phyloP scores from a whole-genome alignment of 2,888 invertebrate genomes.

The Netelia melanura region DNA sequence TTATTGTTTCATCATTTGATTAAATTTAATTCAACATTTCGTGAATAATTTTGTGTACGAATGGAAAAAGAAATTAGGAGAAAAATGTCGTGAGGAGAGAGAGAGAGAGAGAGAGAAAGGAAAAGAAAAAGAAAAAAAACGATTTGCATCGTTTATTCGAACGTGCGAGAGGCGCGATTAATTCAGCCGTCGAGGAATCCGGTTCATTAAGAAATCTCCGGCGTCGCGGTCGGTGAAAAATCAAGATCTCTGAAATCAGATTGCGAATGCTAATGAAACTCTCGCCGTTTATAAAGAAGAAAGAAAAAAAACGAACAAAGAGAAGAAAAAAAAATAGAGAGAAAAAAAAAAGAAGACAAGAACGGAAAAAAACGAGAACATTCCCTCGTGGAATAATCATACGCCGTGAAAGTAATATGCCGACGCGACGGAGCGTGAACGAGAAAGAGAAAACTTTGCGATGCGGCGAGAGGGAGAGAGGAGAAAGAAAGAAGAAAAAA shows the following conservation, averaged over 20 bases:
- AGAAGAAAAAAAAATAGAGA: no score
- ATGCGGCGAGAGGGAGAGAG: not conserved
- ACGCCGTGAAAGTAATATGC: conserved; percentile 14
- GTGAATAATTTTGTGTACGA: not conserved
- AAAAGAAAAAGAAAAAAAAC: conserved; percentile 5
- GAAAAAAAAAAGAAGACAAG: not conserved
- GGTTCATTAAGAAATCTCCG: conserved; percentile 58
- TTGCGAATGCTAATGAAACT: conserved; percentile 61
- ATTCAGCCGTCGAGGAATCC: conserved; percentile 10
- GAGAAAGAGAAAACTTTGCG: not conserved
- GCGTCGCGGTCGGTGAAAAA: conserved; percentile 23
- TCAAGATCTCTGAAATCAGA: conserved; percentile 54
- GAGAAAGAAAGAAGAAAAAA: conserved; percentile 12
- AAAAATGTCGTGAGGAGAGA: not conserved
- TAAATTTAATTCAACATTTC: no score
- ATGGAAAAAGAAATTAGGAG: not conserved
- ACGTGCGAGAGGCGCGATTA: not conserved
- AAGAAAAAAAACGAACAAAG: no score
- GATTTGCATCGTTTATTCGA: conserved; percentile 52
- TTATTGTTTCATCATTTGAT: no score
- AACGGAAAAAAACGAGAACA: conserved; percentile 26
- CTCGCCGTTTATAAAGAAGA: not conserved
- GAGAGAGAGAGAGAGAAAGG: not conserved
- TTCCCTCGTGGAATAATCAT: conserved; percentile 1
- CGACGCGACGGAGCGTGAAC: not conserved